Evolutionary conservation across 2,113 vertebrate species (phyloP), one percentile per base, ranked within the genome.

Genomic region (Stegastes partitus): DNA sequence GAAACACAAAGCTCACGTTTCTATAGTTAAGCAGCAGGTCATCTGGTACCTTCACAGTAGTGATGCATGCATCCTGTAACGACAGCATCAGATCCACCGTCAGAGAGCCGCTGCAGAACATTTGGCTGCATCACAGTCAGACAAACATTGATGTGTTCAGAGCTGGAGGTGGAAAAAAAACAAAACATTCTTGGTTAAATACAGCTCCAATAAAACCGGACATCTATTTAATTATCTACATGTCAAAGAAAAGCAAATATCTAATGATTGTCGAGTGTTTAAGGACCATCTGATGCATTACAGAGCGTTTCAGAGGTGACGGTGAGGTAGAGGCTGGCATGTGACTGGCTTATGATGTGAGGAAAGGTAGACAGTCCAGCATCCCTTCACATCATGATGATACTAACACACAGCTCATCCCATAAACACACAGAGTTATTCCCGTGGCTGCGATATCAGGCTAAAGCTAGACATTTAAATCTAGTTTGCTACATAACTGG

Each of bases 311-410:
- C 26, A 18, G 59, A 55, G 22, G 5, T 21, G 4, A 44, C 23
- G 49, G 59, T 83, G 85, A 91, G 84, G 84, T 83, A 68, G 86
- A 79, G 81, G 78, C 37, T 16, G 75, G 68, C 25, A 16, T 10
- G 7, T 45, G 66, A 77, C 10, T 49, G 51, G 21, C 18, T 31
- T 42, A 1, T n/a, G 23, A 31, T 54, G 21, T 68, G 84, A 82
- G 78, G 82, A 75, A 77, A 72, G 61, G 53, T 1, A 11, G 49
- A 23, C 7, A 45, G 19, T 14, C 11, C n/a, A 25, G 1, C 1
- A n/a, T 47, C 12, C 19, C 0, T 34, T 65, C n/a, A 49, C 47
- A 50, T 57, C 2, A 21, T 0, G 0, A 16, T 11, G 9, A 34
- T 12, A 49, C 34, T 12, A 54, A 74, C 22, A 15, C 11, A 63